Evolutionary conservation across 2,113 vertebrate genomes (phyloP).

Genomic region (Vulpes lagopus): DNA sequence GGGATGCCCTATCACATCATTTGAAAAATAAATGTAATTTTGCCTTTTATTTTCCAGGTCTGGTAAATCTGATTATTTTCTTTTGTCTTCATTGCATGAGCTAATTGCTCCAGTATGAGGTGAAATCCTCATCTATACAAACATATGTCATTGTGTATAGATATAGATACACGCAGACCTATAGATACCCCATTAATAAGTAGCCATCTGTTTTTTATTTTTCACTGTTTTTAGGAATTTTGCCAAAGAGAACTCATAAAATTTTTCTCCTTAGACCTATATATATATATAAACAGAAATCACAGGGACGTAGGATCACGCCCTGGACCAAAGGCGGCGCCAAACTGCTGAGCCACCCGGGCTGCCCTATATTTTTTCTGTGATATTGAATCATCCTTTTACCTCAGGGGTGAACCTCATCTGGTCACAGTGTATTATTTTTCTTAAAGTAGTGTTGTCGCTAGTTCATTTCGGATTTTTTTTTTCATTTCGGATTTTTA

Average conservation of each 20-base stretch:
- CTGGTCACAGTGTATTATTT: background rate
- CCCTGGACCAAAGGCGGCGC: no score
- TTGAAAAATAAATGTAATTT: background rate
- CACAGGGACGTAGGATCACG: no score
- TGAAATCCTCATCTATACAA: background rate
- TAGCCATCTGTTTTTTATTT: background rate
- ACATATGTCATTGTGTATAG: no score
- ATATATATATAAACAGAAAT: no score
- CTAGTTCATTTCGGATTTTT: background rate
- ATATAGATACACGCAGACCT: no score
- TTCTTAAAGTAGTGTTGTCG: background rate
- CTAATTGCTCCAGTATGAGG: background rate
- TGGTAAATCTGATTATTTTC: background rate
- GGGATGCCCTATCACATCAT: background rate
- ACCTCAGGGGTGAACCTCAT: background rate
- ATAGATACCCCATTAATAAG: background rate
- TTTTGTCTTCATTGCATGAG: background rate
- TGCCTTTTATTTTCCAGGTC: background rate
- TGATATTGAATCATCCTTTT: background rate
- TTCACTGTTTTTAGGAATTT: background rate
- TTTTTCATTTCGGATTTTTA: background rate
- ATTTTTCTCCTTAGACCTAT: background rate
- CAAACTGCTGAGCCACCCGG: no score
- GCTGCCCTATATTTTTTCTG: background rate
- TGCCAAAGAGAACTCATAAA: background rate